A percentile compares a stretch with the other conserved stretches of the same genome.
Conservation (phyloP, 2,113 vertebrate species). For the Caranx ignobilis region DNA sequence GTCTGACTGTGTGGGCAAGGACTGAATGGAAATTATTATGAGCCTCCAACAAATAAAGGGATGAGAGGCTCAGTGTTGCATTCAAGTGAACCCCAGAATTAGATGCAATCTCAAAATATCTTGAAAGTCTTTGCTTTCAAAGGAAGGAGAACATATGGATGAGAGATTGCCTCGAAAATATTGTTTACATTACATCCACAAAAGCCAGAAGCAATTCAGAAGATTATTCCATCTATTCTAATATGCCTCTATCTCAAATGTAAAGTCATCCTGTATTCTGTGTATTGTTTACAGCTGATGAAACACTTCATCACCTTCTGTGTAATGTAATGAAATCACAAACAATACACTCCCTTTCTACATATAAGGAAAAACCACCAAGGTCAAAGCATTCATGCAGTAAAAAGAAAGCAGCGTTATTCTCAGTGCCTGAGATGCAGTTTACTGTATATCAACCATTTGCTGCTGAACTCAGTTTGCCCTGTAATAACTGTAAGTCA, state of each 20-base stretch:
- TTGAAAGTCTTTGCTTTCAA: not conserved
- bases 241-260: slow-evolving; percentile 1
- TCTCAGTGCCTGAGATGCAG: slow-evolving; percentile 35
- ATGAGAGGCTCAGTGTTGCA: not conserved
- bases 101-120: not conserved
- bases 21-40: slow-evolving; percentile 40
- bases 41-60: slow-evolving; percentile 38
- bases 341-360: slow-evolving; percentile 22
- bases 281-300: slow-evolving; percentile 40
- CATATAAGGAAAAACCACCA: slow-evolving; percentile 36
- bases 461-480: slow-evolving; percentile 61
- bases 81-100: not conserved
- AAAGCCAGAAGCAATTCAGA: not conserved
- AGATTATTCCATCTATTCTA: slow-evolving; percentile 20
- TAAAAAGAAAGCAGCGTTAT: slow-evolving; percentile 52
- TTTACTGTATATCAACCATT: slow-evolving; percentile 55
- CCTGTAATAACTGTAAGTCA: slow-evolving; percentile 56
- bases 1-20: slow-evolving; percentile 45
- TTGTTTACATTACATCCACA: not conserved
- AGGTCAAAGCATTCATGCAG: slow-evolving; percentile 61
- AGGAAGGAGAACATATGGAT: not conserved
- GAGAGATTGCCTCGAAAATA: slow-evolving; percentile 18
- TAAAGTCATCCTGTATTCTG: slow-evolving; percentile 10
- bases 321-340: slow-evolving; percentile 39
- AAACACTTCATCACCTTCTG: slow-evolving; percentile 42